Conservation (phyloP, 2,113 vertebrate genomes). For the Mystacornis crossleyi region DNA sequence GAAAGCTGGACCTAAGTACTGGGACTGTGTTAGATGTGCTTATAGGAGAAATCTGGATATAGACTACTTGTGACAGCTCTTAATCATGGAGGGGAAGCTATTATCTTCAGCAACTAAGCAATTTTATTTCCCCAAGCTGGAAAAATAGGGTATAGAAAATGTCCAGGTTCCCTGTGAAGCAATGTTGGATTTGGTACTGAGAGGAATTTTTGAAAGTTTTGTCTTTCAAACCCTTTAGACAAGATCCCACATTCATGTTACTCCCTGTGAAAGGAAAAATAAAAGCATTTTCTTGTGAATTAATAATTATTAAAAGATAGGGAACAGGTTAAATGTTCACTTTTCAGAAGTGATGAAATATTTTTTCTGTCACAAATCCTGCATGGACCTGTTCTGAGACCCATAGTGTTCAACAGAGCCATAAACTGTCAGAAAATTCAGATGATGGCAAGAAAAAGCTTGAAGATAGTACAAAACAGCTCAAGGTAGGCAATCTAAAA, state of each 20-base stretch:
- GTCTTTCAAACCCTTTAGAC: neutral
- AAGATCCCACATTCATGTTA: neutral
- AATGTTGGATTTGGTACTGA: neutral
- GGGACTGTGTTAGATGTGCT: neutral
- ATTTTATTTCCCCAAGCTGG: neutral
- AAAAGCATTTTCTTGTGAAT: neutral
- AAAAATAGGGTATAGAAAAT: neutral
- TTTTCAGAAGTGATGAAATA: neutral
- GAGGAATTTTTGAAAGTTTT: neutral
- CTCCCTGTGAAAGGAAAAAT: neutral
- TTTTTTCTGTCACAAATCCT: neutral
- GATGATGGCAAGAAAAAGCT: neutral
- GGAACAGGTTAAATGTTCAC: neutral
- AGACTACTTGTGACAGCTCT: neutral
- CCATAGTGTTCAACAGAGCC: neutral
- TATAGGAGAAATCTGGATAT: neutral
- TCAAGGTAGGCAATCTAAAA: neutral
- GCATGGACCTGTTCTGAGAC: neutral
- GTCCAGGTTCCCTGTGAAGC: neutral
- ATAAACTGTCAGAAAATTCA: neutral
- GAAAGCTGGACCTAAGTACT: neutral
- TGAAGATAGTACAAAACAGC: neutral
- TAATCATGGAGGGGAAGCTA: neutral
- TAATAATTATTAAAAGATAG: neutral
- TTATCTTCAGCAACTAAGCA: neutral